Evolutionary conservation across 2,888 invertebrate genomes (phyloP).

Genomic region (Sphinx pinastri): DNA sequence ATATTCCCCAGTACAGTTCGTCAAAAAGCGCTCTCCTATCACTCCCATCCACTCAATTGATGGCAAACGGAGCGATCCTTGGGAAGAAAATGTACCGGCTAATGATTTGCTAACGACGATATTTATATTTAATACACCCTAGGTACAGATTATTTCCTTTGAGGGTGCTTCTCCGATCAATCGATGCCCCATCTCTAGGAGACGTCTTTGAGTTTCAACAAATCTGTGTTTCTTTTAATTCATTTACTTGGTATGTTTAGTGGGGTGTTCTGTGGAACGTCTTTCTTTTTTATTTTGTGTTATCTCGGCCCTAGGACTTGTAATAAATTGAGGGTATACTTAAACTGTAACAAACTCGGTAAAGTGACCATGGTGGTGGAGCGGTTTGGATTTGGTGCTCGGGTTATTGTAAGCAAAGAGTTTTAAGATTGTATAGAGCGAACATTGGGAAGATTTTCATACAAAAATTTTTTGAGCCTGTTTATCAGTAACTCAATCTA

Average conservation of each 20-base stretch:
- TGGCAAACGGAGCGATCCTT: slow-evolving; percentile 63
- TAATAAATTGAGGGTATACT: too few relatives aligned
- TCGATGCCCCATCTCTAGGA: slow-evolving; percentile 42
- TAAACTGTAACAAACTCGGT: too few relatives aligned
- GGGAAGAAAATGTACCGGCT: slow-evolving; percentile 72
- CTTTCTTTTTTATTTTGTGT: too few relatives aligned
- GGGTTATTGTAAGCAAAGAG: too few relatives aligned
- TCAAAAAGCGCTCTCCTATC: slow-evolving; percentile 36
- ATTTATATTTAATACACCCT: slow-evolving; percentile 80
- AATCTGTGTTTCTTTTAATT: slow-evolving; percentile 9
- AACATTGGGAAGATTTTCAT: too few relatives aligned
- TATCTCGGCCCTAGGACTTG: too few relatives aligned
- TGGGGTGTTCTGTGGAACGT: too few relatives aligned
- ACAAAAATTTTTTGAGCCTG: too few relatives aligned
- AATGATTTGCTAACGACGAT: slow-evolving; percentile 84
- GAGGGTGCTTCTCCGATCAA: slow-evolving; percentile 64
- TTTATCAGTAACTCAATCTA: too few relatives aligned
- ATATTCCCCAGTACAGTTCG: background rate
- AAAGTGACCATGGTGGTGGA: too few relatives aligned
- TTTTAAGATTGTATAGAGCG: too few relatives aligned
- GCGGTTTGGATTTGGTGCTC: too few relatives aligned
- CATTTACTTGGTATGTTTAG: background rate
- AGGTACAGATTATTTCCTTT: slow-evolving; percentile 80
- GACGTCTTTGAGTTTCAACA: slow-evolving; percentile 18
- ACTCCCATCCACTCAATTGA: slow-evolving; percentile 63